Evolutionary conservation across 23 tunicate species (phyloP).

Genomic region (Botrylloides violaceus): DNA sequence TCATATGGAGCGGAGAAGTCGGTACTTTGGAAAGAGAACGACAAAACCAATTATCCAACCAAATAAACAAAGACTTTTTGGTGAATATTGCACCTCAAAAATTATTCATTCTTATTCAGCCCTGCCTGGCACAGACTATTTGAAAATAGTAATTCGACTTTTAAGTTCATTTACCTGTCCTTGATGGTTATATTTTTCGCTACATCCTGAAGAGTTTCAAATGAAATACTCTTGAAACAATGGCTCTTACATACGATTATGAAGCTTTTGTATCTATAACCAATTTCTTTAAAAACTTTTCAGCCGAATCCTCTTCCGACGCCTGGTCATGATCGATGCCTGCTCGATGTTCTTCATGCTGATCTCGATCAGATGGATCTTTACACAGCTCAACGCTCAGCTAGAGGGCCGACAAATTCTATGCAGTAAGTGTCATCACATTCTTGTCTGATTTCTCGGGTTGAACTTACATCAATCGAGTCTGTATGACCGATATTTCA

Average conservation of each 20-base stretch:
- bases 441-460: too few species aligned
- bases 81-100: too few species aligned
- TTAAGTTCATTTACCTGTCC: too few species aligned
- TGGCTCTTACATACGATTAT: too few species aligned
- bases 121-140: too few species aligned
- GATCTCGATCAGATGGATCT: slow-evolving; percentile 83
- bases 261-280: background rate
- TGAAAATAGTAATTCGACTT: too few species aligned
- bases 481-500: too few species aligned
- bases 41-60: background rate
- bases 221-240: too few species aligned
- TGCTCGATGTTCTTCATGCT: slow-evolving; percentile 81
- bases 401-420: background rate
- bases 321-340: slow-evolving; percentile 1
- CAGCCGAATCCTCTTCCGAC: background rate
- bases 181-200: too few species aligned
- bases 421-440: background rate
- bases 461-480: too few species aligned
- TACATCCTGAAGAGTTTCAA: too few species aligned
- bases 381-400: slow-evolving; percentile 42
- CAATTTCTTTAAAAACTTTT: background rate
- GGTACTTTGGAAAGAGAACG: slow-evolving; percentile 43
- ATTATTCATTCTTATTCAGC: too few species aligned
- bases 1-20: slow-evolving; percentile 33
- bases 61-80: background rate